Evolutionary conservation across 2,113 vertebrate genomes (phyloP).

Genomic region (Marmota flaviventris): DNA sequence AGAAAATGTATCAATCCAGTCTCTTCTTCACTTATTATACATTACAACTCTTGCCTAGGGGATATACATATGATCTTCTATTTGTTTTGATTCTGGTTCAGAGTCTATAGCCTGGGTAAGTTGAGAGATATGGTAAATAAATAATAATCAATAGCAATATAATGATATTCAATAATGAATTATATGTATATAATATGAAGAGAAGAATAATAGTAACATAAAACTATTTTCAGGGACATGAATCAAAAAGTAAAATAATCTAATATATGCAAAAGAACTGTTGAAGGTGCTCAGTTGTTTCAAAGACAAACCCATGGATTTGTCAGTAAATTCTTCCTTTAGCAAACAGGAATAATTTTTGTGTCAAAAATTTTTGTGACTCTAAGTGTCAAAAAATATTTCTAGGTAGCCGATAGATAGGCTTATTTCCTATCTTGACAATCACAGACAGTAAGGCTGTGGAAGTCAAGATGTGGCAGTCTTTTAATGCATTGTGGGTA

Average conservation of each 20-base stretch:
- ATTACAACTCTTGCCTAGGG: background rate
- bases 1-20: background rate
- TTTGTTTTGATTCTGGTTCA: background rate
- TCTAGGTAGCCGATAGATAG: background rate
- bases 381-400: background rate
- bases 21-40: background rate
- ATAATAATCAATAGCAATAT: background rate
- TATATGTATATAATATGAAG: background rate
- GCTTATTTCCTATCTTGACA: background rate
- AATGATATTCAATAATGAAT: background rate
- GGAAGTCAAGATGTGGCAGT: background rate
- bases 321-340: background rate
- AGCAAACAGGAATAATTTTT: background rate
- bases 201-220: background rate
- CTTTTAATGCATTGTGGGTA: background rate
- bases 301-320: background rate
- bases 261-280: background rate
- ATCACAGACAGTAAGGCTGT: fast-evolving
- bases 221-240: background rate
- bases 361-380: background rate
- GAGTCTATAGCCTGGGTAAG: background rate
- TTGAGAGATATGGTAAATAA: background rate
- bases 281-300: background rate
- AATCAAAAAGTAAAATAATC: background rate
- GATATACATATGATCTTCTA: background rate